Conservation (phyloP, 2,888 invertebrate species). For the Thalpophila matura region DNA sequence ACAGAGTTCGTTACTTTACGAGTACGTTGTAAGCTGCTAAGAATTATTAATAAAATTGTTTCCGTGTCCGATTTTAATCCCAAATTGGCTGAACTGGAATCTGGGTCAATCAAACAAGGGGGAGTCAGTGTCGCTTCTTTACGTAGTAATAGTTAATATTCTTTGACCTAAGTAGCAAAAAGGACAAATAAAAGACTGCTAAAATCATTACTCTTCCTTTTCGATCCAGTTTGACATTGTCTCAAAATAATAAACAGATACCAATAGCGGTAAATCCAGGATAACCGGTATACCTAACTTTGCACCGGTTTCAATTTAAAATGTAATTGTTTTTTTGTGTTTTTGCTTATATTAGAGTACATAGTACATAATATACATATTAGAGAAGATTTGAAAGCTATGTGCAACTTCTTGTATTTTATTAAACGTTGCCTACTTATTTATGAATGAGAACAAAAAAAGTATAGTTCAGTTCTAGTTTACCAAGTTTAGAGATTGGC, state of each 20-base stretch:
- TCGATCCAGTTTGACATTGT: slow-evolving; percentile 3
- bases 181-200: not conserved
- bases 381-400: no score
- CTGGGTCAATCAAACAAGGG: slow-evolving; percentile 18
- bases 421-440: no score
- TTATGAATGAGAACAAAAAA: no score
- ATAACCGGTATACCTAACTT: slow-evolving; percentile 7
- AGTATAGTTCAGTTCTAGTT: no score
- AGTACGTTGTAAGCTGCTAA: slow-evolving; percentile 1
- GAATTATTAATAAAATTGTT: slow-evolving; percentile 13
- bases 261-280: slow-evolving; percentile 17
- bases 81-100: slow-evolving; percentile 14
- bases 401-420: not conserved
- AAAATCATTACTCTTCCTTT: not conserved
- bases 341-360: no score
- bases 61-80: slow-evolving; percentile 17
- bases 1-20: not conserved
- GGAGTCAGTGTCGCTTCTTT: no score
- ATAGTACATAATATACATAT: no score
- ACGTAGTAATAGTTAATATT: no score
- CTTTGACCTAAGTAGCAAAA: not conserved
- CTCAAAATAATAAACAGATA: slow-evolving; percentile 18
- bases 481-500: no score
- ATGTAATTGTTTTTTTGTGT: not conserved
- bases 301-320: not conserved